phyloP scores from a whole-genome alignment of 2,113 vertebrate species.

The Pollimyrus isidori region DNA sequence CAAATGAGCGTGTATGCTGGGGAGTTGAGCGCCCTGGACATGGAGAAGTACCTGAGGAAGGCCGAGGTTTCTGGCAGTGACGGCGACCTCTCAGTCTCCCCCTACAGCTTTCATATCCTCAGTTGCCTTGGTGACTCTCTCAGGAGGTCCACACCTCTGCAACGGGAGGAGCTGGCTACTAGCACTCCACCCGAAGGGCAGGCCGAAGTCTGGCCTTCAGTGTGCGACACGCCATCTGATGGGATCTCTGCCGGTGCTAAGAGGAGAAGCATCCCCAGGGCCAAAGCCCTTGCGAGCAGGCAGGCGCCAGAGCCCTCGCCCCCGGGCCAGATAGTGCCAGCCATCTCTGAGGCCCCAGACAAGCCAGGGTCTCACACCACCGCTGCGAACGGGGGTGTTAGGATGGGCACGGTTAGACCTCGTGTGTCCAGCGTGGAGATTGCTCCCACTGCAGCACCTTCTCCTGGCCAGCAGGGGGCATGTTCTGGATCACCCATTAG shows the following conservation, averaged over 20 bases:
- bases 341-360: not conserved
- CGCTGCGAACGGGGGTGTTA: constrained; percentile 15
- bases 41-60: constrained; percentile 82
- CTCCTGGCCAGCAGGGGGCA: constrained; percentile 27
- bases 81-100: constrained; percentile 50
- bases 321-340: not conserved
- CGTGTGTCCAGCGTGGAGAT: constrained; percentile 5
- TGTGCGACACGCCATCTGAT: not conserved
- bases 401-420: constrained; percentile 21
- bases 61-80: constrained; percentile 54
- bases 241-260: not conserved
- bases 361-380: not conserved
- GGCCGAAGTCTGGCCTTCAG: not conserved
- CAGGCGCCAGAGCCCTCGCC: not conserved
- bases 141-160: constrained; percentile 10
- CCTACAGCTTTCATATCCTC: constrained; percentile 52
- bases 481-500: constrained; percentile 18
- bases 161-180: not conserved
- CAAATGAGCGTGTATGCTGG: constrained; percentile 50
- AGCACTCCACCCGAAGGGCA: not conserved
- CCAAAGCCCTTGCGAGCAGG: not conserved
- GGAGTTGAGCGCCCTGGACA: constrained; percentile 62
- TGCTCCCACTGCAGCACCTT: constrained; percentile 11
- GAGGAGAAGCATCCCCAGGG: not conserved
- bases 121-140: constrained; percentile 35